phyloP scores from a whole-genome alignment of 2,113 vertebrate genomes.

The Colinus virginianus region DNA sequence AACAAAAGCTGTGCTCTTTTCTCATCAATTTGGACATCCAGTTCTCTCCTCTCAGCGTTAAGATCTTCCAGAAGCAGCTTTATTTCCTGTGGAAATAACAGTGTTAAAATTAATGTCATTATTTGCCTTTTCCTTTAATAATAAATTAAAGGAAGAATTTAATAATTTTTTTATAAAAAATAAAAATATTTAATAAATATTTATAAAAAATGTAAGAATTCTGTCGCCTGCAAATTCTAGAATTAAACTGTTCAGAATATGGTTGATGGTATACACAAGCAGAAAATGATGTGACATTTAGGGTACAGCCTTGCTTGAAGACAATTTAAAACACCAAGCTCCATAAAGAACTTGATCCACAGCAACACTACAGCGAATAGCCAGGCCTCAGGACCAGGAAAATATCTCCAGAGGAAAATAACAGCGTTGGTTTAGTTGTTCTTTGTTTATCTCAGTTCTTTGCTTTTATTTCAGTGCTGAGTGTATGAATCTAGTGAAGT shows the following conservation, averaged over 20 bases:
- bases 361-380: accelerated
- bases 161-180: not conserved
- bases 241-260: not conserved
- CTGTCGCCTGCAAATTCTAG: not conserved
- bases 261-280: not conserved
- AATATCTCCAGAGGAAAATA: not conserved
- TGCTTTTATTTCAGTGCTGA: not conserved
- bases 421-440: not conserved
- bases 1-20: conserved; percentile 75
- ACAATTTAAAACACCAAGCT: not conserved
- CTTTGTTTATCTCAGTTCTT: not conserved
- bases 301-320: not conserved
- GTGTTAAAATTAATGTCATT: not conserved
- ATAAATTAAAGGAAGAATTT: not conserved
- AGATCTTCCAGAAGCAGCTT: conserved; percentile 80
- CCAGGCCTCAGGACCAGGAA: not conserved
- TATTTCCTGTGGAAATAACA: conserved; percentile 77
- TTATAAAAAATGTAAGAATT: not conserved
- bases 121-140: not conserved
- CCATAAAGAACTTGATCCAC: not conserved
- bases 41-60: conserved; percentile 80
- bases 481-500: not conserved
- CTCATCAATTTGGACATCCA: conserved; percentile 82
- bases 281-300: not conserved
- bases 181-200: not conserved